phyloP scores from a whole-genome alignment of 1,140 invertebrate species.

The Drosophila suzukii region DNA sequence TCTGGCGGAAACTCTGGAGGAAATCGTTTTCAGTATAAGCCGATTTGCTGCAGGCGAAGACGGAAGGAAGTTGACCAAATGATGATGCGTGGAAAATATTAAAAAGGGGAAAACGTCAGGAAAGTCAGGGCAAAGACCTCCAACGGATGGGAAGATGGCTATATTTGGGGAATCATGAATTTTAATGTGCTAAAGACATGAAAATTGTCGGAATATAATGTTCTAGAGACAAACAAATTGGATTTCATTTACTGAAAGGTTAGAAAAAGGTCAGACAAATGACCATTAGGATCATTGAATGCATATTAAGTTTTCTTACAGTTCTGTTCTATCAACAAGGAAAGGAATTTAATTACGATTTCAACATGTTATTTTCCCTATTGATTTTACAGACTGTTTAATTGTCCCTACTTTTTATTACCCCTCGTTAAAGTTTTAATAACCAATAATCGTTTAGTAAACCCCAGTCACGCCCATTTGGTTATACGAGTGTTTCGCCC shows the following conservation, averaged over 20 bases:
- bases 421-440: conserved; percentile 7
- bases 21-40: conserved; percentile 51
- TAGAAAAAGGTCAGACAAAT: background rate
- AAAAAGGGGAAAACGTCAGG: conserved; percentile 18
- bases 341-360: background rate
- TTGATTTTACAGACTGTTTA: background rate
- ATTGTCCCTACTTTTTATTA: conserved; percentile 2
- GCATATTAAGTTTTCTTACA: background rate
- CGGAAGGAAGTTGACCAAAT: conserved; percentile 69
- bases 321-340: background rate
- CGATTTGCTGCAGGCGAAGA: conserved; percentile 59
- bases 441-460: conserved; percentile 20
- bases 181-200: conserved; percentile 56
- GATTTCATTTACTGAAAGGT: conserved; percentile 4
- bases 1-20: conserved; percentile 28
- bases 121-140: conserved; percentile 26
- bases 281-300: conserved; percentile 5
- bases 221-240: conserved; percentile 4
- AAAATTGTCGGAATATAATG: conserved; percentile 11
- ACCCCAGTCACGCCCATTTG: conserved; percentile 20
- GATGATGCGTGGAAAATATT: conserved; percentile 71
- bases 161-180: conserved; percentile 49
- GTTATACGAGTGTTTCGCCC: conserved; percentile 51
- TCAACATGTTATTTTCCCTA: background rate
- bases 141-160: background rate